Evolutionary conservation across 1,140 invertebrate species (phyloP).

Genomic region (Drosophila truncata): DNA sequence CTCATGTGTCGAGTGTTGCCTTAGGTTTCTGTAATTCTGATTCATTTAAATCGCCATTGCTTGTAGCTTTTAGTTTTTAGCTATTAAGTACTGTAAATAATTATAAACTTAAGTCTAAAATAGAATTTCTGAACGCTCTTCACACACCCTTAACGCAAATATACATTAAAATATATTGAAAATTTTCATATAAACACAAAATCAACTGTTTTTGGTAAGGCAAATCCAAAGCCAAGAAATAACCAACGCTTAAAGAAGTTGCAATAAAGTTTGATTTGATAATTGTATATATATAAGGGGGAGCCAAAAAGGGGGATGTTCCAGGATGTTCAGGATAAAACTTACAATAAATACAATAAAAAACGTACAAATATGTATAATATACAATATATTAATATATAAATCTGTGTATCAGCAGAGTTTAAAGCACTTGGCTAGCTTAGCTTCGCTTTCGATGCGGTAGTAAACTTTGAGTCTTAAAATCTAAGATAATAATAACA

Average conservation of each 20-base stretch:
- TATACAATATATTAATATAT: conserved; percentile 69
- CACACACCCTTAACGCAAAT: conserved; percentile 28
- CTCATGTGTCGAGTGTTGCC: conserved; percentile 47
- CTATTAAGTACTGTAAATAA: conserved; percentile 58
- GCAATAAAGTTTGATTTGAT: conserved; percentile 58
- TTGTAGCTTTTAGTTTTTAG: conserved; percentile 32
- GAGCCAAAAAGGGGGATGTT: neutral
- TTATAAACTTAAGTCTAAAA: conserved; percentile 35
- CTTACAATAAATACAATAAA: conserved; percentile 80
- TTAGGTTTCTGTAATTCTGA: conserved; percentile 34
- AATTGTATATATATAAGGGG: neutral
- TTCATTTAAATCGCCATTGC: conserved; percentile 41
- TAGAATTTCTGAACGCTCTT: conserved; percentile 52
- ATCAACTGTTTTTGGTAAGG: conserved; percentile 25
- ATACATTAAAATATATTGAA: conserved; percentile 8
- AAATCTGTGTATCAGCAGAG: conserved; percentile 74
- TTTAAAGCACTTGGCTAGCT: conserved; percentile 69
- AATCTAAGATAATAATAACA: conserved; percentile 51
- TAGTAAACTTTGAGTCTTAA: conserved; percentile 81
- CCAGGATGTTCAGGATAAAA: conserved; percentile 28
- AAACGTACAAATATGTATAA: conserved; percentile 79
- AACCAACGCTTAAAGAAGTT: conserved; percentile 45
- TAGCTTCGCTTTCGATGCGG: conserved; percentile 53
- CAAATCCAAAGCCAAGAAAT: conserved; percentile 4
- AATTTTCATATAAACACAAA: conserved; percentile 13